A percentile compares a stretch with the other conserved stretches of the same genome.
These are phyloP conservation scores for Semibalanus balanoides DNA, from an alignment of 1,140 invertebrate species.

Conservation along the genomic window DNA sequence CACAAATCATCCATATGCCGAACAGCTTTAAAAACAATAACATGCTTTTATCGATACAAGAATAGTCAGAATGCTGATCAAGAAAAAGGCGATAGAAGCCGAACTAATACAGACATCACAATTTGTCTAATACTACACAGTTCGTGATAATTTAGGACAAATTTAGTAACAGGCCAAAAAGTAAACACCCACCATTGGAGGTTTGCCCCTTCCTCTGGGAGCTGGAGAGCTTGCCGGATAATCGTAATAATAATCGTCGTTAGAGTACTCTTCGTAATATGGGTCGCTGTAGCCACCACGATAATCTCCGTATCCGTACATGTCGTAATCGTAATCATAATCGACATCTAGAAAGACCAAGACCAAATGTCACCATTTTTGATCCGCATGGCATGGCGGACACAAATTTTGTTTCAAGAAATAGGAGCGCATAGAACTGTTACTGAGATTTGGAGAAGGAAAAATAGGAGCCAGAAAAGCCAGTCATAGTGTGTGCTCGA, in stretches of 20 bases:
- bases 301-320: constrained; percentile 90
- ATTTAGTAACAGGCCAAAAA: background rate
- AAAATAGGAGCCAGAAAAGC: background rate
- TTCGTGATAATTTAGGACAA: background rate
- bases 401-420: background rate
- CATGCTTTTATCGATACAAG: background rate
- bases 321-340: constrained; percentile 80
- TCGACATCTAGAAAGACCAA: background rate
- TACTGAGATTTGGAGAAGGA: background rate
- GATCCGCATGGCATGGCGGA: too few species aligned
- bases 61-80: background rate
- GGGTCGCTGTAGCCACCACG: constrained; percentile 84
- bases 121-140: background rate
- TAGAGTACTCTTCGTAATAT: constrained; percentile 88
- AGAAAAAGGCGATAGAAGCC: background rate
- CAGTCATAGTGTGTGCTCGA: background rate
- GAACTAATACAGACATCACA: background rate
- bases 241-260: constrained; percentile 32
- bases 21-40: constrained; percentile 13
- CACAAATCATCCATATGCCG: constrained; percentile 12
- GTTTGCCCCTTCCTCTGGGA: background rate
- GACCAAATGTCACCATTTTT: background rate
- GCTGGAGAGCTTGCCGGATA: background rate
- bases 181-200: background rate
- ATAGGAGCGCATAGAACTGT: too few species aligned